Evolutionary conservation across 2,888 invertebrate species (phyloP).

Genomic region (Ditula angustiorana): DNA sequence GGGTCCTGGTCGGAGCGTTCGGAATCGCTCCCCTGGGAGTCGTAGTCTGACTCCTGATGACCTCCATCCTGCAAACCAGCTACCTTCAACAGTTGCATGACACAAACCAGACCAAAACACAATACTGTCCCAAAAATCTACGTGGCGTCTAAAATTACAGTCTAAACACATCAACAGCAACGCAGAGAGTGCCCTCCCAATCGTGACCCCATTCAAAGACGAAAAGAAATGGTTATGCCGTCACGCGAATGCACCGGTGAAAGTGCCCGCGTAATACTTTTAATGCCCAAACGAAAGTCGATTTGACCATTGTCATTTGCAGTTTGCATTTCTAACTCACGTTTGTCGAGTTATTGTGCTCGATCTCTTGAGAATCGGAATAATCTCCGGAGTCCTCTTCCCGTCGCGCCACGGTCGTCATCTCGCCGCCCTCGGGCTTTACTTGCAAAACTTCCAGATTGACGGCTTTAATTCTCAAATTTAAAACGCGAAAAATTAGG

Average conservation of each 20-base stretch:
- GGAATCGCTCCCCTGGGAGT: slow-evolving; percentile 80
- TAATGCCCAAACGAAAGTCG: slow-evolving; percentile 79
- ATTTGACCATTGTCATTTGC: slow-evolving; percentile 47
- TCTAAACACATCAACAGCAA: slow-evolving; percentile 64
- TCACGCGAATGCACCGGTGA: slow-evolving; percentile 79
- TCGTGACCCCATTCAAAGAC: slow-evolving; percentile 78
- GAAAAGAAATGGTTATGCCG: slow-evolving; percentile 82
- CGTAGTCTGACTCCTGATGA: slow-evolving; percentile 78
- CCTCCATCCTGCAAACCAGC: slow-evolving; percentile 78
- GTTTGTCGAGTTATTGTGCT: slow-evolving; percentile 74
- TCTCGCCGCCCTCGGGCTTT: slow-evolving; percentile 75
- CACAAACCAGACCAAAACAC: slow-evolving; percentile 42
- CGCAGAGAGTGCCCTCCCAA: slow-evolving; percentile 72
- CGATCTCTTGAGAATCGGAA: slow-evolving; percentile 81
- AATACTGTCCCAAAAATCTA: slow-evolving; percentile 54
- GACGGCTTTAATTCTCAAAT: slow-evolving; percentile 58
- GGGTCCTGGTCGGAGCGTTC: slow-evolving; percentile 88
- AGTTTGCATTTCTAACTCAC: slow-evolving; percentile 66
- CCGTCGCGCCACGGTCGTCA: slow-evolving; percentile 78
- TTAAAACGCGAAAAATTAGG: slow-evolving; percentile 52
- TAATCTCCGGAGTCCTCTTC: slow-evolving; percentile 80
- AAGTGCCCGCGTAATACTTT: slow-evolving; percentile 75
- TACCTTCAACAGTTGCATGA: slow-evolving; percentile 78
- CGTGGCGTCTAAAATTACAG: slow-evolving; percentile 63
- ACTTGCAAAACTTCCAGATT: slow-evolving; percentile 81